Conservation (phyloP, 2,113 vertebrate species). For the Oryzias woworae region DNA sequence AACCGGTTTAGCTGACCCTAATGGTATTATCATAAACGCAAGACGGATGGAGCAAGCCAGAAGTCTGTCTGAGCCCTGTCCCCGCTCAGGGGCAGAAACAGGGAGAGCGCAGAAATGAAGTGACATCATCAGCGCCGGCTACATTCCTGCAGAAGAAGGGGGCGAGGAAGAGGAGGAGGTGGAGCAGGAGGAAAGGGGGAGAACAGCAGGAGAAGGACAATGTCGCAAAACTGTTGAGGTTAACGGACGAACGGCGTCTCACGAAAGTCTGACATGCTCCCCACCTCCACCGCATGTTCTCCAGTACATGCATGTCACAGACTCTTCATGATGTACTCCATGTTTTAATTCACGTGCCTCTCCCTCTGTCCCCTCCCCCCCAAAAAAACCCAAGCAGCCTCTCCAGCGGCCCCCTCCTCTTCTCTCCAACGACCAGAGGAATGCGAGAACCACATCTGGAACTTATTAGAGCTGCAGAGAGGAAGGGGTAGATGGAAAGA, state of each 20-base stretch:
- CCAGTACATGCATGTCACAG: slow-evolving; percentile 30
- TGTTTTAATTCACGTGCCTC: slow-evolving; percentile 75
- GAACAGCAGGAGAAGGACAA: slow-evolving; percentile 41
- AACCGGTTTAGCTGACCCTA: slow-evolving; percentile 58
- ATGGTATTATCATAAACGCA: slow-evolving; percentile 53
- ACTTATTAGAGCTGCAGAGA: slow-evolving; percentile 74
- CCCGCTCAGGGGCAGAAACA: slow-evolving; percentile 57
- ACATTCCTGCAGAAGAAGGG: slow-evolving; percentile 74
- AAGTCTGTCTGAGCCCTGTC: slow-evolving; percentile 23
- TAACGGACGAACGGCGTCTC: slow-evolving; percentile 28
- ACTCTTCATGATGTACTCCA: slow-evolving; percentile 73
- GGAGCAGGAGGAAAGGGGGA: neutral
- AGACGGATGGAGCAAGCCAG: slow-evolving; percentile 57
- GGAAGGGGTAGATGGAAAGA: slow-evolving; percentile 61
- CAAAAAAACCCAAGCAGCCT: slow-evolving; percentile 25
- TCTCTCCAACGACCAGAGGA: slow-evolving; percentile 78
- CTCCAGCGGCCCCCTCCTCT: slow-evolving; percentile 13
- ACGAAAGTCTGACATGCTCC: slow-evolving; percentile 18
- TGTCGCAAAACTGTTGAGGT: slow-evolving; percentile 69
- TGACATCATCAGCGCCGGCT: slow-evolving; percentile 80
- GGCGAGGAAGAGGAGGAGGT: neutral
- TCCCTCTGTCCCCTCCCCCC: slow-evolving; percentile 51
- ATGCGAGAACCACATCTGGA: slow-evolving; percentile 81
- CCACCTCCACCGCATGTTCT: slow-evolving; percentile 18
- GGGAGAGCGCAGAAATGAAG: slow-evolving; percentile 72